Evolutionary conservation across 2,888 invertebrate species (phyloP), one percentile per base, ranked within the genome.

Genomic region (Plebejus melissa): DNA sequence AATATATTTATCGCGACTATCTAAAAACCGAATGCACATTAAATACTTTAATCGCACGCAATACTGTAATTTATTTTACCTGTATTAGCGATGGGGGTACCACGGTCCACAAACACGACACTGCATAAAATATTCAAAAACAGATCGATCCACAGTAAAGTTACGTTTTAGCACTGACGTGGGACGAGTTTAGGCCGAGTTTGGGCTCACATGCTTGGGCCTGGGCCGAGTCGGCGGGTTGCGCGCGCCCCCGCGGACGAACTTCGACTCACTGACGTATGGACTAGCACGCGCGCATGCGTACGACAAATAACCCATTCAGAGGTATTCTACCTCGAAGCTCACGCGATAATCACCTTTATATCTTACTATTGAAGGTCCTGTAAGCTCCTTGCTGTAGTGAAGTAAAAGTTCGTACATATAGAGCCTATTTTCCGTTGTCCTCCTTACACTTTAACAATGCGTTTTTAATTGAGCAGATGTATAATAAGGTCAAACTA

Each of bases 271-370:
- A 91, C 90, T 91, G 85, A 85, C 81, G 83, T 84, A 80, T 77
- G 78, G 80, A 79, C 80, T 77, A 77, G 79, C 80, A 77, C 77
- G 79, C 79, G 82, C 91, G 91, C 92, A 88, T 88, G 92, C 92
- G 60, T 22, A 60, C 28, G 22, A 11, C 9, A 1, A 16, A 16
- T 54, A 54, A 54, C 54, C 54, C 54, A 54, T 54, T 54, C 54
- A 4, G 16, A 16, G 54, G 54, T 4, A 54, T 54, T 16, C 54
- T 54, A 54, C 54, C 54, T 54, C 54, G 54, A 4, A 54, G 4
- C 16, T 13, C 54, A 54, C 4, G 4, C 16, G 16, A 54, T 54
- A 54, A 16, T 54, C 54, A 4, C 16, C 54, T 3, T 1, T 54
- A 54, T 54, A 16, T 16, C 16, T 16, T 11, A 4, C 2, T 4